Evolutionary conservation across 2,797 vertebrate genomes (phyloP), one percentile per base, ranked within the genome.

Genomic region (Picus viridis): DNA sequence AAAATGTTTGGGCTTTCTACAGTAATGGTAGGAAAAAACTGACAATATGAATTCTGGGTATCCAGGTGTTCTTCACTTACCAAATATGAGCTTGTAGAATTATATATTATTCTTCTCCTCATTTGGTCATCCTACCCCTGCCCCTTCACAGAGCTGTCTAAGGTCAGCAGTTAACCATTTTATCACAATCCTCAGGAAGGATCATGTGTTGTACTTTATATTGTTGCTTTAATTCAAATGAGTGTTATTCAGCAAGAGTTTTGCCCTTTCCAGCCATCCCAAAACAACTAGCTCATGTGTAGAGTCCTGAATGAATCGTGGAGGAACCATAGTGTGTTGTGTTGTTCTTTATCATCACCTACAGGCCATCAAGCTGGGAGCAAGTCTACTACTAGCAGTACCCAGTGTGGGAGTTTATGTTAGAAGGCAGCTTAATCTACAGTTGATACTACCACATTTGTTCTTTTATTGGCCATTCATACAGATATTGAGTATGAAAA

Each of bases 41-140:
- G 0, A 8, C 9, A 64, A 24, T 58, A 5, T n/a, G 17, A 63
- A 41, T 73, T 85, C 18, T 29, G 8, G 2, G 20, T 2, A 4
- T 54, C 36, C 27, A 22, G 19, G 1, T 73, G 15, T 24, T 87
- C 16, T 74, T 32, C 5, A 2, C 11, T 77, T 5, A 1, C 15
- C 26, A 73, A 58, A 62, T 54, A 39, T 0, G 4, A 73, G 4
- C 24, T 61, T 79, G 49, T 24, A 64, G 29, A 67, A 18, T 45
- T 67, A 54, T 49, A 79, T n/a, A 19, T 56, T 59, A 5, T 57
- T 63, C 4, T 58, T 54, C 7, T 88, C 4, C 6, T 71, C 16
- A 7, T 59, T 51, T 2, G 4, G 29, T 16, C 19, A 39, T 24
- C 18, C 34, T 61, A 30, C 12, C 15, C 26, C 15, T 10, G 4